A percentile compares a stretch with the other conserved stretches of the same genome.
These are phyloP conservation scores for Sebastes itinus DNA, from an alignment of 2,797 vertebrate species.

Conservation along the genomic window DNA sequence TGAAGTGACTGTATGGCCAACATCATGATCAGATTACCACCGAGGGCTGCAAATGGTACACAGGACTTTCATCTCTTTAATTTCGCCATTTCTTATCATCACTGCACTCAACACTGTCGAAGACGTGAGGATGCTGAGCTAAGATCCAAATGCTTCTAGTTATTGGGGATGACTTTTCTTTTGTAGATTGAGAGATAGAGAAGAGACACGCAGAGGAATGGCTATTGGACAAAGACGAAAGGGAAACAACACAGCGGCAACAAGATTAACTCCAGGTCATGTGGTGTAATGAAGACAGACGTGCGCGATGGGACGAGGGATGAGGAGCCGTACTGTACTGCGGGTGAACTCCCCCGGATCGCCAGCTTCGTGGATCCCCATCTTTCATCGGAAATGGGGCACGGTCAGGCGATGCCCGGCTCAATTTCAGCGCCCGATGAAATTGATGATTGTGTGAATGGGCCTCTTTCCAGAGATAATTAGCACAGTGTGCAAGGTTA, in stretches of 20 bases:
- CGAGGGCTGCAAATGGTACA: slow-evolving; percentile 83
- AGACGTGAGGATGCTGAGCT: slow-evolving; percentile 19
- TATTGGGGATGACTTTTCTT: slow-evolving; percentile 57
- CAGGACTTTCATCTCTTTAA: slow-evolving; percentile 86
- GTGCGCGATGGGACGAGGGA: slow-evolving; percentile 46
- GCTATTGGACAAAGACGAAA: slow-evolving; percentile 69
- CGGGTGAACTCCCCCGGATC: slow-evolving; percentile 62
- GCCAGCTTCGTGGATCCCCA: slow-evolving; percentile 61
- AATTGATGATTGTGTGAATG: slow-evolving; percentile 80
- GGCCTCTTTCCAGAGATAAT: slow-evolving; percentile 81
- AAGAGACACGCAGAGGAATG: slow-evolving; percentile 28
- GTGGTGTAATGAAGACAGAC: slow-evolving; percentile 75
- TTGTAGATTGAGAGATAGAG: slow-evolving; percentile 58
- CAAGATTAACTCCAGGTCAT: slow-evolving; percentile 68
- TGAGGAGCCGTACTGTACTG: slow-evolving; percentile 60
- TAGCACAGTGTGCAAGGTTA: slow-evolving; percentile 80
- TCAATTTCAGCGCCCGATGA: slow-evolving; percentile 65
- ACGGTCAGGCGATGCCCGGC: slow-evolving; percentile 63
- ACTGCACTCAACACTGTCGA: slow-evolving; percentile 71
- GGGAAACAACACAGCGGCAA: slow-evolving; percentile 63
- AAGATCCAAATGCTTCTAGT: slow-evolving; percentile 47
- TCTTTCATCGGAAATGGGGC: slow-evolving; percentile 77
- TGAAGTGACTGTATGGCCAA: slow-evolving; percentile 36
- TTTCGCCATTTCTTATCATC: slow-evolving; percentile 68
- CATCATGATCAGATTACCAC: slow-evolving; percentile 87